phyloP scores from a whole-genome alignment of 2,113 vertebrate species.

The Chloropsis cyanopogon region DNA sequence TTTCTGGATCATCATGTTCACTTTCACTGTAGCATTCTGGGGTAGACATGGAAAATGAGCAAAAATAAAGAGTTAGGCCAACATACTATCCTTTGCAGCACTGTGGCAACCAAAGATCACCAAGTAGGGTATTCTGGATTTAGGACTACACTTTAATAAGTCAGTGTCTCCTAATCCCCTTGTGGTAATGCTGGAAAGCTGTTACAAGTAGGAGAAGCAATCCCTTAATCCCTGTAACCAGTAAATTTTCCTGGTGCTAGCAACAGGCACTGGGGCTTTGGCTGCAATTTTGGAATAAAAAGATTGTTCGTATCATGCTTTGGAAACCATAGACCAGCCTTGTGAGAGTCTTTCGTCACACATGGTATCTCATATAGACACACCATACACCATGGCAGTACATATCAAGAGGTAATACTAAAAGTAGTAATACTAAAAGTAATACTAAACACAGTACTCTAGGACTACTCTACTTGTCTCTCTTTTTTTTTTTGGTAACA shows the following conservation, averaged over 20 bases:
- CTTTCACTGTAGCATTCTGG: conserved; percentile 96
- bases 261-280: neutral
- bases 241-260: neutral
- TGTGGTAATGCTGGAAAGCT: neutral
- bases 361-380: neutral
- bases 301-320: neutral
- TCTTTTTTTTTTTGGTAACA: neutral
- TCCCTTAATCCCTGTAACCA: neutral
- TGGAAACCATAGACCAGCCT: neutral
- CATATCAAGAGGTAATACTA: neutral
- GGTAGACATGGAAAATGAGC: conserved; percentile 1
- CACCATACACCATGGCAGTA: rapidly evolving
- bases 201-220: neutral
- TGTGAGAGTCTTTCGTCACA: neutral
- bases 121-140: neutral
- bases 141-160: neutral
- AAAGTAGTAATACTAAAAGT: neutral
- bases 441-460: neutral
- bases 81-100: rapidly evolving
- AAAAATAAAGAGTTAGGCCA: neutral
- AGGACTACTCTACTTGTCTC: neutral
- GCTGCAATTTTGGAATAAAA: neutral
- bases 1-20: conserved; percentile 90
- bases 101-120: neutral
- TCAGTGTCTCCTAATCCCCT: neutral